Evolutionary conservation across 2,888 invertebrate genomes (phyloP).

Genomic region (Cephus runcator): DNA sequence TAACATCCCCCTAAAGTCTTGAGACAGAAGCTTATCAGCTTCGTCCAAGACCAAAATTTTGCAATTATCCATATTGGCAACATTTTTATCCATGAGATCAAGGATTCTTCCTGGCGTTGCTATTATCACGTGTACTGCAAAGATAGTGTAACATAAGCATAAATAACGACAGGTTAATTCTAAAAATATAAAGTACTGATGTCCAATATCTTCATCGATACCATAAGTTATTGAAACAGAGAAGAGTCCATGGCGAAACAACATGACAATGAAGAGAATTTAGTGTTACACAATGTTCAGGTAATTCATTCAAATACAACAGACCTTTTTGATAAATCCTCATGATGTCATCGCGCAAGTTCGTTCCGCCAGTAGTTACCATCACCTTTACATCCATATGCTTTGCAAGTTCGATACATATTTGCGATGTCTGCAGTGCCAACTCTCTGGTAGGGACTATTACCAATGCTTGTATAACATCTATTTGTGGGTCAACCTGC

Average conservation of each 20-base stretch:
- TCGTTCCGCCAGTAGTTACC: conserved; percentile 99
- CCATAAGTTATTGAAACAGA: neutral
- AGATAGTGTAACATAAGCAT: conserved; percentile 9
- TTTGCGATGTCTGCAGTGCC: conserved; percentile 99
- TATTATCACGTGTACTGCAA: conserved; percentile 94
- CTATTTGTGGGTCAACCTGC: conserved; percentile 83
- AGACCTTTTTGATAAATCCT: conserved; percentile 97
- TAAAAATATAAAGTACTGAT: conserved; percentile 7
- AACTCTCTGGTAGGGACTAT: conserved; percentile 99
- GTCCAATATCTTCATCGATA: neutral
- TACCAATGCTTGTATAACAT: conserved; percentile 96
- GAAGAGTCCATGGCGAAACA: neutral
- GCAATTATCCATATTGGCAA: conserved; percentile 95
- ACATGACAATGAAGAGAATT: neutral
- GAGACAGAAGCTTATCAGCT: conserved; percentile 98
- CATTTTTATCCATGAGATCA: conserved; percentile 98
- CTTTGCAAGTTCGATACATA: conserved; percentile 98
- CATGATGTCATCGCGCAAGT: conserved; percentile 98
- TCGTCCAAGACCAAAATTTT: conserved; percentile 97
- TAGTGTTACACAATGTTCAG: neutral
- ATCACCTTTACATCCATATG: conserved; percentile 97
- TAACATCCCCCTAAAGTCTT: conserved; percentile 99
- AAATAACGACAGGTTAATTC: neutral
- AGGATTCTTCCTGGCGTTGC: conserved; percentile 99
- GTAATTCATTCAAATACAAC: conserved; percentile 14